Evolutionary conservation across 2,113 vertebrate species (phyloP).

Genomic region (Xenopus laevis): DNA sequence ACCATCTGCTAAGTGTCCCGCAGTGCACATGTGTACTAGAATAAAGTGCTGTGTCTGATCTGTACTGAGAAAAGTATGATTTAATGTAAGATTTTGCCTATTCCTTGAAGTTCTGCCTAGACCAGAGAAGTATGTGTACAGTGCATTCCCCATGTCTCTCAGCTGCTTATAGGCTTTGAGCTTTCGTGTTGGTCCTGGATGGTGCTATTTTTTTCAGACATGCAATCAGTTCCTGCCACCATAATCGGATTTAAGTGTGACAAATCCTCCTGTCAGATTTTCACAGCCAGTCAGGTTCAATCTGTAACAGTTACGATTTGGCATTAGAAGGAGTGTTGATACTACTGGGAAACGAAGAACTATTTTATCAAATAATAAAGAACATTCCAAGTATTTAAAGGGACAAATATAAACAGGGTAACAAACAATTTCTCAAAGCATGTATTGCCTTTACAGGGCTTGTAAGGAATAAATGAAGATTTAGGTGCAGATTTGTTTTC

Average conservation of each 20-base stretch:
- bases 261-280: slow-evolving; percentile 71
- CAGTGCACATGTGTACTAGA: too few species aligned
- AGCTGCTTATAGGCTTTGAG: slow-evolving; percentile 51
- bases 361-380: neutral
- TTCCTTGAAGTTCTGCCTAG: neutral
- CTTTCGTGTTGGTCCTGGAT: slow-evolving; percentile 22
- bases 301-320: slow-evolving; percentile 77
- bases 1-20: too few species aligned
- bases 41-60: too few species aligned
- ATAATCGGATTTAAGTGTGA: slow-evolving; percentile 67
- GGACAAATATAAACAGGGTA: too few species aligned
- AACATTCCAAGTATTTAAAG: too few species aligned
- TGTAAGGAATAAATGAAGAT: too few species aligned
- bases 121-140: neutral
- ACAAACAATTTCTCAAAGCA: too few species aligned
- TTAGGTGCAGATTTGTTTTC: too few species aligned
- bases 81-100: too few species aligned
- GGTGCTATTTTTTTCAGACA: slow-evolving; percentile 56
- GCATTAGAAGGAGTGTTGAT: slow-evolving; percentile 56
- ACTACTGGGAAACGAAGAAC: slow-evolving; percentile 10
- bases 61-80: too few species aligned
- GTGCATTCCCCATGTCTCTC: slow-evolving; percentile 23
- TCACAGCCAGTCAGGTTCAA: slow-evolving; percentile 68
- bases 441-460: too few species aligned
- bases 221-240: slow-evolving; percentile 75